Base-by-base conservation (phyloP, 2,797 vertebrate species). In the Pseudochaenichthys georgianus region DNA sequence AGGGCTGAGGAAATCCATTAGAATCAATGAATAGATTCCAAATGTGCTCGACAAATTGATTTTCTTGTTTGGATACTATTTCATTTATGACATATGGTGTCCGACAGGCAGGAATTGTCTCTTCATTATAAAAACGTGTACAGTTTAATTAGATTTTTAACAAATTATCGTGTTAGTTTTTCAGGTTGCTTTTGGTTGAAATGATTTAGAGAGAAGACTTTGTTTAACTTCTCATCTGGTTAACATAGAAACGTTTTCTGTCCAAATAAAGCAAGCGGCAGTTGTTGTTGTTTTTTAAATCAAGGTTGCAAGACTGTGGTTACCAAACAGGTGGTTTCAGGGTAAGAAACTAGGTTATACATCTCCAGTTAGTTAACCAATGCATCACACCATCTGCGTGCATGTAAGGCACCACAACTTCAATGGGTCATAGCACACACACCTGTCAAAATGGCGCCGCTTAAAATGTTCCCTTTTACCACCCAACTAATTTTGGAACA, bases 381-480 rank as follows among this genome's bases (percentile, higher is more conserved):
- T 38, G 10, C 16, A 38, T 15, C 12, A 5, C 38, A 57, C 16
- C 17, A 50, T 15, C 5, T 45, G 19, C 42, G 5, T 13, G 53
- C 13, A 62, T 64, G 71, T 65, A 5, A 61, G 34, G 57, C 68
- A 8, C 1, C 23, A 7, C 10, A 9, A 21, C 41, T 54, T 46
- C 9, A 51, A 3, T 45, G 47, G 43, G 0, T 15, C 8, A 48
- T 7, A 46, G 28, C 13, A 31, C 48, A 47, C 55, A 41, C 9
- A 9, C 21, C 16, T 42, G 19, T 65, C 5, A 11, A 41, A 64
- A 64, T 12, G 19, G 9, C 28, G 16, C 28, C 1, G 21, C 74
- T 45, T n/a, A 38, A 50, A 80, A 48, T 2, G 42, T 53, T 75
- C 17, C 15, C 21, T 31, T 81, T 62, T 28, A 13, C 7, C 47